Percentiles rank a stretch among this genome's conserved stretches.
Evolutionary conservation across 2,113 vertebrate species (phyloP).

Genomic region (Neogobius melanostomus): DNA sequence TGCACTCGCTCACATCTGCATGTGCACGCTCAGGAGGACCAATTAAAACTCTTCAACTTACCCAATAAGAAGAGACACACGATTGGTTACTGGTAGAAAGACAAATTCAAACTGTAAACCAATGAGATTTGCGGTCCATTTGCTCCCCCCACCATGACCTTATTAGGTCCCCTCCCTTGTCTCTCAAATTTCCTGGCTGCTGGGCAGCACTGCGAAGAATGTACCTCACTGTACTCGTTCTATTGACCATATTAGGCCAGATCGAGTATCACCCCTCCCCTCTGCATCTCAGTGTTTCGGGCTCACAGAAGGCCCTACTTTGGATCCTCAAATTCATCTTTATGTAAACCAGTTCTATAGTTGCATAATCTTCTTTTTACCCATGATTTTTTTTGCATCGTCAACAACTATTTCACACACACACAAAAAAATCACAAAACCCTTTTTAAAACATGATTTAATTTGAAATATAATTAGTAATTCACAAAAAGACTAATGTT

Average conservation of each 20-base stretch:
- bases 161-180: constrained; percentile 67
- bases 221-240: constrained; percentile 67
- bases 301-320: constrained; percentile 45
- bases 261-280: constrained; percentile 50
- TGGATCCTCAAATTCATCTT: background rate
- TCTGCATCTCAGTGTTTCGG: constrained; percentile 24
- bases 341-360: background rate
- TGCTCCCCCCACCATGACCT: constrained; percentile 60
- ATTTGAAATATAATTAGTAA: too few species aligned
- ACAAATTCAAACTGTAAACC: constrained; percentile 73
- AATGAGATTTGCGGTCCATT: constrained; percentile 57
- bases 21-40: constrained; percentile 29
- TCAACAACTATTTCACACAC: background rate
- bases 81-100: constrained; percentile 66
- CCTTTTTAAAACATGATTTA: too few species aligned
- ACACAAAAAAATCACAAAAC: background rate
- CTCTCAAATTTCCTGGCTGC: constrained; percentile 67
- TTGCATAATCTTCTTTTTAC: background rate
- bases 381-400: background rate
- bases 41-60: constrained; percentile 57
- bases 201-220: constrained; percentile 55
- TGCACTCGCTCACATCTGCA: constrained; percentile 9
- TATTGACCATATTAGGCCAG: constrained; percentile 78
- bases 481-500: background rate
- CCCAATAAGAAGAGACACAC: constrained; percentile 39